Percentiles rank a stretch among this genome's conserved stretches.
phyloP scores from a whole-genome alignment of 2,888 invertebrate genomes.

The Parascotia fuliginaria region DNA sequence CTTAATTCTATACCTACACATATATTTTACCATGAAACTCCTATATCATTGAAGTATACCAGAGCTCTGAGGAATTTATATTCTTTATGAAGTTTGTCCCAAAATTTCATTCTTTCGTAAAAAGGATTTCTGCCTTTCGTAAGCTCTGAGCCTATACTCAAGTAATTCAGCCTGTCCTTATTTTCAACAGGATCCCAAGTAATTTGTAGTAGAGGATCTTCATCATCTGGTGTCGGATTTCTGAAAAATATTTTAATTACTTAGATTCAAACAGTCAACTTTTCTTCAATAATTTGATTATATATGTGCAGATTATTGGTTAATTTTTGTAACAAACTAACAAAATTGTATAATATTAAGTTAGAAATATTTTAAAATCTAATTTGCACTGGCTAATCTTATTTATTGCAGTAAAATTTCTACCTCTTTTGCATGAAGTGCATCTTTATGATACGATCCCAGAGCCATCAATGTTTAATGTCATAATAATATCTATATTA shows the following conservation, averaged over 20 bases:
- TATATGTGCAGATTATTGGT: too few relatives aligned
- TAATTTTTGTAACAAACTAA: too few relatives aligned
- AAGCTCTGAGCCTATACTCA: slow-evolving; percentile 73
- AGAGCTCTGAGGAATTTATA: slow-evolving; percentile 63
- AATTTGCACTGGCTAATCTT: too few relatives aligned
- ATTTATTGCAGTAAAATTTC: too few relatives aligned
- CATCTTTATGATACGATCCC: too few relatives aligned
- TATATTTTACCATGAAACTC: slow-evolving; percentile 57
- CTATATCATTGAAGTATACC: slow-evolving; percentile 70
- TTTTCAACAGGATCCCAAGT: slow-evolving; percentile 76
- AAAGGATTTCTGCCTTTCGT: slow-evolving; percentile 77
- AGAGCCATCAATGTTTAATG: too few relatives aligned
- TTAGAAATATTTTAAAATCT: too few relatives aligned
- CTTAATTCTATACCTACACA: neutral
- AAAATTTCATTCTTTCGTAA: slow-evolving; percentile 75
- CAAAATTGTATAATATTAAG: too few relatives aligned
- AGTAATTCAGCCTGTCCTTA: slow-evolving; percentile 67
- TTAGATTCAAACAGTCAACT: too few relatives aligned
- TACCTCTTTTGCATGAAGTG: too few relatives aligned
- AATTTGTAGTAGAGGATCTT: slow-evolving; percentile 70
- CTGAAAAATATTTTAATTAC: slow-evolving; percentile 63
- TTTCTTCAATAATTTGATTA: too few relatives aligned
- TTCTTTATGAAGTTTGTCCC: slow-evolving; percentile 73
- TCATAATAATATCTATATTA: too few relatives aligned
- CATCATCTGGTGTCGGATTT: slow-evolving; percentile 73